Evolutionary conservation across 2,888 invertebrate genomes (phyloP).

Genomic region (Deilephila elpenor): DNA sequence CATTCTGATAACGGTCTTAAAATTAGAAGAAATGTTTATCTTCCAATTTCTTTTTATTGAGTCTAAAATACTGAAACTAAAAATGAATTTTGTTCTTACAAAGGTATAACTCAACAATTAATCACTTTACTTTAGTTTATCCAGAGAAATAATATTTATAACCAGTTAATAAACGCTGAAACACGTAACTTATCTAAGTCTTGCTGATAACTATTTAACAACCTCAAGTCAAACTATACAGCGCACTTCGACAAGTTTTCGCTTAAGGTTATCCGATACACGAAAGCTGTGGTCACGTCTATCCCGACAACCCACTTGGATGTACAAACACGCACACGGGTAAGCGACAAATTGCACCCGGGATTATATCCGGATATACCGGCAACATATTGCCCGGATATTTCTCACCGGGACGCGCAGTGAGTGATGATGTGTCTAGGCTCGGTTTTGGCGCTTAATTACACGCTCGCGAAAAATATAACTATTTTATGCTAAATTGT

Average conservation of each 20-base stretch:
- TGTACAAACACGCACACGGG: conserved; percentile 47
- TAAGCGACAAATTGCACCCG: conserved; percentile 56
- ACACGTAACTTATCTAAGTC: too few relatives aligned
- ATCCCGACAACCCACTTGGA: conserved; percentile 43
- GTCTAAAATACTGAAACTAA: too few relatives aligned
- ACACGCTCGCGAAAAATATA: conserved; percentile 4
- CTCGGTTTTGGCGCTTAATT: conserved; percentile 45
- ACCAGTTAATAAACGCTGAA: too few relatives aligned
- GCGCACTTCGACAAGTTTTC: not conserved
- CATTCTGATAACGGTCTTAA: too few relatives aligned
- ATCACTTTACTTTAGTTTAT: too few relatives aligned
- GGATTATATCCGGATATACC: conserved; percentile 59
- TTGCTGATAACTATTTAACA: too few relatives aligned
- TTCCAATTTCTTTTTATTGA: too few relatives aligned
- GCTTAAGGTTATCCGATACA: not conserved
- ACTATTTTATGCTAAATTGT: not conserved
- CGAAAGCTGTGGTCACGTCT: conserved; percentile 43
- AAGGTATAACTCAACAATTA: too few relatives aligned
- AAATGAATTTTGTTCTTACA: too few relatives aligned
- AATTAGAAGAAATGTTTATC: too few relatives aligned
- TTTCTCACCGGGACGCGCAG: conserved; percentile 49
- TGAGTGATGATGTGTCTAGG: conserved; percentile 47
- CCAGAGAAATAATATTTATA: too few relatives aligned
- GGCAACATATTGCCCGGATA: conserved; percentile 57
- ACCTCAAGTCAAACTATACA: not conserved